A percentile compares a stretch with the other conserved stretches of the same genome.
Conservation (phyloP, 2,888 invertebrate species). For the Elysia crispata region DNA sequence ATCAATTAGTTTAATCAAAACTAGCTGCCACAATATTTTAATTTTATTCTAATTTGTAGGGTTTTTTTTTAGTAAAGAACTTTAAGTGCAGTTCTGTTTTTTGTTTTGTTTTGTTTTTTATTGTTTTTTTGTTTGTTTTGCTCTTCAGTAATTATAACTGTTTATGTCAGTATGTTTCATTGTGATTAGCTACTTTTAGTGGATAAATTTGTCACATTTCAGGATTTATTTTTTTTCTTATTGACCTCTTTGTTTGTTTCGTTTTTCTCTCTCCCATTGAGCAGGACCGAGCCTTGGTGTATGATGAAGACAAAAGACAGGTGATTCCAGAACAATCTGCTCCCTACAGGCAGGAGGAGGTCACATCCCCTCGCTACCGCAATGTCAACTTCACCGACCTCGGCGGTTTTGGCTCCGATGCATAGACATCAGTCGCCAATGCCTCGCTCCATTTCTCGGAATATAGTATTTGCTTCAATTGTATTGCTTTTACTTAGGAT, state of each 20-base stretch:
- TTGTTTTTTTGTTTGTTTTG: no score
- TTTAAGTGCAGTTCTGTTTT: no score
- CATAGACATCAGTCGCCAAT: neutral
- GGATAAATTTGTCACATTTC: no score
- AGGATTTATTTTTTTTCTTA: no score
- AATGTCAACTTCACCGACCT: constrained; percentile 27
- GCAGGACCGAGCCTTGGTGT: constrained; percentile 2
- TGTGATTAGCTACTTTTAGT: no score
- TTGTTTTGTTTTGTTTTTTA: no score
- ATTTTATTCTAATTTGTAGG: no score
- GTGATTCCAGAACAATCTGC: neutral
- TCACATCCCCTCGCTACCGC: constrained; percentile 18
- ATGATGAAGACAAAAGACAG: constrained; percentile 10
- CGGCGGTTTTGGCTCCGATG: constrained; percentile 26
- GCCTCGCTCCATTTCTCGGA: neutral
- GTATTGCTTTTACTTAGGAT: neutral
- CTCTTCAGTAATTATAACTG: no score
- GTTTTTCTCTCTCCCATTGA: neutral
- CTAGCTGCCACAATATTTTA: no score
- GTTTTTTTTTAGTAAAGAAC: no score
- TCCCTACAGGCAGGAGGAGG: neutral
- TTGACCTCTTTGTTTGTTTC: neutral
- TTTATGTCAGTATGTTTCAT: no score
- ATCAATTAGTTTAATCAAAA: no score
- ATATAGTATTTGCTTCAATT: neutral